Evolutionary conservation across 2,888 invertebrate genomes (phyloP), one percentile per base, ranked within the genome.

Genomic region (Orthonychiurus folsomi): DNA sequence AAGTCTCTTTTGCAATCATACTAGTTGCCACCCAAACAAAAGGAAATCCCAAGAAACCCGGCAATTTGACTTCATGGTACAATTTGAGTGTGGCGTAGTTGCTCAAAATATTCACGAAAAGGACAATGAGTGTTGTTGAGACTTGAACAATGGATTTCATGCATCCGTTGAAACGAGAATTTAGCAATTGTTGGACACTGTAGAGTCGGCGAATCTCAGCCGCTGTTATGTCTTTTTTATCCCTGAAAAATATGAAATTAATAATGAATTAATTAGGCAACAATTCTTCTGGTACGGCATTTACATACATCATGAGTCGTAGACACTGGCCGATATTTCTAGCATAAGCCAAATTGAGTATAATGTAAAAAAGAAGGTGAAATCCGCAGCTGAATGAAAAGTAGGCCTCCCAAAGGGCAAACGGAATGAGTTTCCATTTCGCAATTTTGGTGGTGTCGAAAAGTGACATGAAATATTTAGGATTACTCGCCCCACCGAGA

Each of bases 21-120:
- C 20, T 23, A 20, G 52, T 21, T 20, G 52, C 52, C 3, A 23
- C 9, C 52, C 21, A 21, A 20, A 23, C 52, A 3, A 52, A 52
- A 5, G 52, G 52, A 52, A 52, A 52, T 52, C 52, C 52, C 3
- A 52, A 20, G 52, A 21, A 52, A 20, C 52, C 52, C 3, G 52
- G 52, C 9, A 52, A 9, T 20, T 52, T 52, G 52, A 52, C 52
- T n/a, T 52, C 52, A 52, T 52, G 52, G n/a, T 52, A 52, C 52
- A 52, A 23, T 52, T 52, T 52, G 20, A 52, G 9, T 20, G 52
- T 21, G 21, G 52, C 20, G n/a, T 52, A 52, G 9, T 23, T 23
- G n/a, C 52, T 52, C 52, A 23, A 9, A 23, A 52, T 23, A 20
- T 21, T 23, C 5, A 52, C 20, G n/a, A 52, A 23, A n/a, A 52